phyloP scores from a whole-genome alignment of 2,113 vertebrate species.

The Mesocricetus auratus region DNA sequence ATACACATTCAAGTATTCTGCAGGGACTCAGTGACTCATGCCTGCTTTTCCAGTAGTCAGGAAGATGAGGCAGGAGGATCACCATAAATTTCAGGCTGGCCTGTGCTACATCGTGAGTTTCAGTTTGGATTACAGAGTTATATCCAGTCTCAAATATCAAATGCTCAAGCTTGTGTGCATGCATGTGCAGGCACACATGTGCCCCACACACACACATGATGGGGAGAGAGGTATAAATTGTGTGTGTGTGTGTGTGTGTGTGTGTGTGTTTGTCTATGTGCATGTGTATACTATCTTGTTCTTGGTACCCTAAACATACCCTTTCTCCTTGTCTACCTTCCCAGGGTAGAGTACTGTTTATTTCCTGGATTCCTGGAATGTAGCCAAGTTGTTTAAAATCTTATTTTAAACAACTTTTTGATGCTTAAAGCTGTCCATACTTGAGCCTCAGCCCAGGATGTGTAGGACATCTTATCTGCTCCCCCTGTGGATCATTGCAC shows the following conservation, averaged over 20 bases:
- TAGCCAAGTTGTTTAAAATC: slow-evolving; percentile 39
- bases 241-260: neutral
- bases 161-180: neutral
- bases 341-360: neutral
- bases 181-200: no score
- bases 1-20: neutral
- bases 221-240: neutral
- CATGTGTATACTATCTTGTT: neutral
- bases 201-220: neutral
- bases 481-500: rapidly evolving
- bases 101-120: neutral
- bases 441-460: neutral
- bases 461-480: neutral
- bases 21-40: neutral
- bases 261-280: neutral
- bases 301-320: neutral
- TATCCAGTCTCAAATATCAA: no score
- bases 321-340: neutral
- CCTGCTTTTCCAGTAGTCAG: neutral
- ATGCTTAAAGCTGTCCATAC: neutral
- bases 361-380: slow-evolving; percentile 6
- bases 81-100: neutral
- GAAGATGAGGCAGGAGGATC: neutral
- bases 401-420: neutral
- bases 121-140: neutral